Evolutionary conservation across 2,888 invertebrate genomes (phyloP).

Genomic region (Epirrhoe tristata): DNA sequence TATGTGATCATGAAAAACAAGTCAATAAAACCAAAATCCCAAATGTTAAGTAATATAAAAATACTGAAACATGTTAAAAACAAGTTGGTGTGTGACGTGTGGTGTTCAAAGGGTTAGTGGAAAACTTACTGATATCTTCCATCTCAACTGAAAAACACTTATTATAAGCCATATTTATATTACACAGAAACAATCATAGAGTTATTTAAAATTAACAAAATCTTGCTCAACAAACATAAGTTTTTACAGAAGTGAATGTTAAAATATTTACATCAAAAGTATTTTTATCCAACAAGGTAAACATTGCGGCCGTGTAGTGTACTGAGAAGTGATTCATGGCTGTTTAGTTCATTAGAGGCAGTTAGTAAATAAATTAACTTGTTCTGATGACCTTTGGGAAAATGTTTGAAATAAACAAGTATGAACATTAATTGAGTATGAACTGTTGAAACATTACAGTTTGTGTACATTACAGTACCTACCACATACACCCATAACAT

Average conservation of each 20-base stretch:
- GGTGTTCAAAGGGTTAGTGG: too few relatives aligned
- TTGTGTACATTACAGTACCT: too few relatives aligned
- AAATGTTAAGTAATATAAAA: too few relatives aligned
- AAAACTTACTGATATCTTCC: constrained; percentile 31
- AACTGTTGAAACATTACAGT: too few relatives aligned
- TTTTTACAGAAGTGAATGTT: not conserved
- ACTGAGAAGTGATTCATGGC: constrained; percentile 31
- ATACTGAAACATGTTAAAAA: too few relatives aligned
- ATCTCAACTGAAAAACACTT: constrained; percentile 22
- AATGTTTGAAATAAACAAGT: not conserved
- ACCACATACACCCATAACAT: too few relatives aligned
- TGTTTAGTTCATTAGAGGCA: constrained; percentile 31
- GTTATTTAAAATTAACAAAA: not conserved
- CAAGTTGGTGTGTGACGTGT: too few relatives aligned
- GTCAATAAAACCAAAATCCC: too few relatives aligned
- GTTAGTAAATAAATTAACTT: constrained; percentile 41
- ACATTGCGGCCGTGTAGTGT: not conserved
- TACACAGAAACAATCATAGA: not conserved
- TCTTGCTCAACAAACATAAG: not conserved
- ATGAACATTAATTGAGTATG: too few relatives aligned
- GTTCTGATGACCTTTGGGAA: not conserved
- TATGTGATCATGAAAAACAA: too few relatives aligned
- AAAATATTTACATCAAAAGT: constrained; percentile 11
- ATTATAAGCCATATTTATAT: constrained; percentile 14
- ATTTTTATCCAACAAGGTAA: constrained; percentile 30